Base-by-base conservation (phyloP, 2,888 invertebrate species). In the Neocrepidodera transversa region DNA sequence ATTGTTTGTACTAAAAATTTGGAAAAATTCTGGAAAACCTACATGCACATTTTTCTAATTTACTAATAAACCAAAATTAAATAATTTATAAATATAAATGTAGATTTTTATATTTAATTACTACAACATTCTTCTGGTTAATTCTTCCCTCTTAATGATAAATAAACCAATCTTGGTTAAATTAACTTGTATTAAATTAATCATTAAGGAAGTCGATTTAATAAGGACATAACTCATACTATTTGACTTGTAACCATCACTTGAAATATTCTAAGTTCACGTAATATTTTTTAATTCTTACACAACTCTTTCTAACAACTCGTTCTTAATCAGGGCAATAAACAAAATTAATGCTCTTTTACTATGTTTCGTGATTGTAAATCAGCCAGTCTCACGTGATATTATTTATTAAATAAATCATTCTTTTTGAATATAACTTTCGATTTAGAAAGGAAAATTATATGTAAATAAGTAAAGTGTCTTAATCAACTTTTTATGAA, bases 321-420 rank as follows among this genome's bases (percentile, higher is more conserved):
- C 14, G n/a, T 38, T 38, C 35, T 50, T 50, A 50, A 50, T 50
- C 50, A 26, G 50, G 38, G 50, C 50, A 50, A 50, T 50, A 50
- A 50, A 50, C 50, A 50, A 50, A 50, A 50, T 38, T 50, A 50
- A 50, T 50, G 26, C 50, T 50, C 38, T 38, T 36, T 26, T 23
- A 50, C 50, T n/a, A 23, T 2, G 26, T 50, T 50, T 38, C 50
- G 50, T 38, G 38, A 10, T 38, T 23, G 38, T 50, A 50, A 50
- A 50, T 38, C 50, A 50, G 10, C 6, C 26, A 26, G 36, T 38
- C 16, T 50, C 50, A 50, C 26, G 36, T 50, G 36, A 50, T 50
- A 38, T 50, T 50, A 50, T 50, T 38, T 26, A 50, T 50, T 23
- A 35, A 38, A 50, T 50, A 50, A 50, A 50, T 50, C 50, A 43